A percentile compares a stretch with the other conserved stretches of the same genome.
Evolutionary conservation across 1,140 invertebrate species (phyloP).

Genomic region (Bombus ignitus): DNA sequence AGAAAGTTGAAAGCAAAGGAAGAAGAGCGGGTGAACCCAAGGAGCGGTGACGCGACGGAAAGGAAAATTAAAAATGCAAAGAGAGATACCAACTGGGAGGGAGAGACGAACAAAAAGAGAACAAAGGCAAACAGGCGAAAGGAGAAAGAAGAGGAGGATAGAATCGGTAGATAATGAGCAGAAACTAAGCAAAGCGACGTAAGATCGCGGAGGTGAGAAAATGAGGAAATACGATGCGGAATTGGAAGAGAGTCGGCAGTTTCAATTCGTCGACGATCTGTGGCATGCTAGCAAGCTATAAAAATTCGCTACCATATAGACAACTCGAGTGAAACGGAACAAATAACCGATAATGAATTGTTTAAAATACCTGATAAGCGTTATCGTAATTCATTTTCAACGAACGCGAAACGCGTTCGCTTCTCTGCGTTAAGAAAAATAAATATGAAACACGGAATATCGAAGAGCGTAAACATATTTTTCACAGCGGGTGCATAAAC

Average conservation of each 20-base stretch:
- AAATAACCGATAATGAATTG: not conserved
- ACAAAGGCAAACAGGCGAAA: not conserved
- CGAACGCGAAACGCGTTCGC: not conserved
- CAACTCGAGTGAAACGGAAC: not conserved
- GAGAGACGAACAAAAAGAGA: too few relatives aligned
- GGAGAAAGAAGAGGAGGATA: too few relatives aligned
- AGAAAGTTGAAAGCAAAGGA: constrained; percentile 21
- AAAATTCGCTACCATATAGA: not conserved
- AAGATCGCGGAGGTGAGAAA: not conserved
- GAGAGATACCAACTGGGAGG: not conserved
- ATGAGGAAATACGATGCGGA: not conserved
- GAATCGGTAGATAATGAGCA: not conserved
- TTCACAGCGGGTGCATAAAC: constrained; percentile 27
- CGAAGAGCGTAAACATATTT: not conserved
- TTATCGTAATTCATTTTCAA: not conserved
- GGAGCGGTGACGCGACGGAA: not conserved
- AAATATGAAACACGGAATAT: not conserved
- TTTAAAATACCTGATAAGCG: too few relatives aligned
- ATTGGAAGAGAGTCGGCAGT: not conserved
- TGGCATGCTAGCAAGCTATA: not conserved
- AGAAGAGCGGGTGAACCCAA: not conserved
- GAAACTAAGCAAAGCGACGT: not conserved
- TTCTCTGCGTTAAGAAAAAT: not conserved
- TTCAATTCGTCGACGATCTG: constrained; percentile 41
- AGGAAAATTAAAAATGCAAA: constrained; percentile 39